Evolutionary conservation across 64 coral and sea anemone genomes (phyloP).

Genomic region (Porites australiensis): DNA sequence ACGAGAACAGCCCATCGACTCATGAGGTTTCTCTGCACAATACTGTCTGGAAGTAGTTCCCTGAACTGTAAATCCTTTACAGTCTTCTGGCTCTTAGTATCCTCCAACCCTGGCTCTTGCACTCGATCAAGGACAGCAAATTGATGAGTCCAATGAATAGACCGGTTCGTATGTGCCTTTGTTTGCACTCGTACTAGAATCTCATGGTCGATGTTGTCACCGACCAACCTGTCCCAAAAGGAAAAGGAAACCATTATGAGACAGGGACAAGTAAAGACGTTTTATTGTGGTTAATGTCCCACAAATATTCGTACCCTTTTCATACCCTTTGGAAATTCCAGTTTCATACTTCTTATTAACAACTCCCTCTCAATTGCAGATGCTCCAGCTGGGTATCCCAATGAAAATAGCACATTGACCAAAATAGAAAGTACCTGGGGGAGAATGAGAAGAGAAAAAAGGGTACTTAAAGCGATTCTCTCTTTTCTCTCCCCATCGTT

Average conservation of each 20-base stretch:
- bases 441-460: no score
- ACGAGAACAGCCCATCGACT: slow-evolving; percentile 42
- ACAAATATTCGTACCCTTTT: no score
- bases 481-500: no score
- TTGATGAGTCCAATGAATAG: slow-evolving; percentile 74
- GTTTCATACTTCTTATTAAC: no score
- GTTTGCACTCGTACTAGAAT: slow-evolving; percentile 60
- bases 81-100: slow-evolving; percentile 1
- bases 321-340: no score
- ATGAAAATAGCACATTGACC: no score
- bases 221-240: slow-evolving; percentile 53
- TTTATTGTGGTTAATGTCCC: no score
- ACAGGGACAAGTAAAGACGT: background rate
- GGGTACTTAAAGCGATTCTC: no score
- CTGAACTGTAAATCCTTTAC: slow-evolving; percentile 36
- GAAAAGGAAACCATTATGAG: slow-evolving; percentile 2
- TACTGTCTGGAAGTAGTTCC: slow-evolving; percentile 42
- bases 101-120: slow-evolving; percentile 14
- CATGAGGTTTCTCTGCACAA: slow-evolving; percentile 32
- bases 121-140: slow-evolving; percentile 51
- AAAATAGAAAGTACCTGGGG: no score
- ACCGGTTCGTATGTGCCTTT: slow-evolving; percentile 38
- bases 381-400: no score
- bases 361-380: no score
- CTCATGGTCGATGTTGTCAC: slow-evolving; percentile 69